Evolutionary conservation across 2,888 invertebrate species (phyloP), one percentile per base, ranked within the genome.

Genomic region (Hesperia comma): DNA sequence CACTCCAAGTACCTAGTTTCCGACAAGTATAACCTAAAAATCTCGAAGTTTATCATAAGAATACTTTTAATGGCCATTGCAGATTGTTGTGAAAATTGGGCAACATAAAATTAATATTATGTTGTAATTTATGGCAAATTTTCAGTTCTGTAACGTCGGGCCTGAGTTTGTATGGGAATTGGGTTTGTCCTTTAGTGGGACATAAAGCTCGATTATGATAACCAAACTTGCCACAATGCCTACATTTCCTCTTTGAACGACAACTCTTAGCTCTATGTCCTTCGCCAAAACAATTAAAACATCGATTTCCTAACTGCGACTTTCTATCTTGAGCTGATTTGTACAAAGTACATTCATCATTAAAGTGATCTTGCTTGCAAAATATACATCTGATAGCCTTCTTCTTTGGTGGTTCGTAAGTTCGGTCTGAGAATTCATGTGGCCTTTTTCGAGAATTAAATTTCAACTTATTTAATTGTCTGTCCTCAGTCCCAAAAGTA

Each of bases 331-430:
- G 21, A 6, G 61, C 17, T 6, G 64, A 40, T 14, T 19, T 49
- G 6, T 55, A 37, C 21, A 3, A 54, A 6, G 14, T 14, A 46
- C 69, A 69, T 26, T 64, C 58, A 37, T 63, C 68, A 49, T 64
- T 68, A 46, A 53, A 64, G 58, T 67, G 63, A 12, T 32, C 58
- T 5, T 32, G 15, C 0, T 40, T 60, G 17, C 69, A 69, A 32
- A 69, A 69, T 60, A 69, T 67, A 41, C 69, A 69, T 26, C 12
- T 49, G 7, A 6, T 26, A 41, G 6, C 37, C 55, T 55, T 62
- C 49, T 69, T 62, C 17, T 12, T 62, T 6, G 17, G 10, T 32
- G 40, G 37, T 58, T 43, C 26, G 7, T 26, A 17, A n/a, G 21
- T 32, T 12, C 12, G 10, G 19, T 49, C 49, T 21, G 21, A 19